Percentiles rank a stretch among this genome's conserved stretches.
phyloP scores from a whole-genome alignment of 2,888 invertebrate species.

The Brenthis daphne region DNA sequence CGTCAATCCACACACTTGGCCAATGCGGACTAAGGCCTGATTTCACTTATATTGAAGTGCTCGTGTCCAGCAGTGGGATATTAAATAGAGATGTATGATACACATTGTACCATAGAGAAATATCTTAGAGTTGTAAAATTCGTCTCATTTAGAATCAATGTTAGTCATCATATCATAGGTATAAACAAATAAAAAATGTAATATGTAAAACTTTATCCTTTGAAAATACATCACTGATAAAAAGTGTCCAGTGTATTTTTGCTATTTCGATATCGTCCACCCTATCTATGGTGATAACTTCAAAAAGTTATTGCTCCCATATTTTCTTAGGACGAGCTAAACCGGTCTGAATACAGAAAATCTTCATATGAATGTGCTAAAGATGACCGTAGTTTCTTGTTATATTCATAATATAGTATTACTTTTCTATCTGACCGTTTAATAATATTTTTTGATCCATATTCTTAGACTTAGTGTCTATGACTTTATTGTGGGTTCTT shows the following conservation, averaged over 20 bases:
- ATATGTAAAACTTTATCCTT: conserved; percentile 9
- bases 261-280: conserved; percentile 13
- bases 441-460: conserved; percentile 1
- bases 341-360: conserved; percentile 37
- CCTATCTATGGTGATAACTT: conserved; percentile 25
- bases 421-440: background rate
- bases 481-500: too few species aligned
- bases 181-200: background rate
- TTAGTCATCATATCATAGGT: background rate
- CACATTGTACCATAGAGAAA: too few species aligned
- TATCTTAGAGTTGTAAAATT: background rate
- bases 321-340: conserved; percentile 36
- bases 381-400: conserved; percentile 21
- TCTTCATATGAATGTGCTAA: conserved; percentile 36
- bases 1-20: too few species aligned
- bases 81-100: too few species aligned
- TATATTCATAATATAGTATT: conserved; percentile 10
- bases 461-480: background rate
- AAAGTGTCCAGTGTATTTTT: conserved; percentile 11
- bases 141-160: too few species aligned
- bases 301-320: conserved; percentile 29
- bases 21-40: too few species aligned
- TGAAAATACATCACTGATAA: conserved; percentile 1
- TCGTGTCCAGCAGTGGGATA: too few species aligned
- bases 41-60: too few species aligned